Evolutionary conservation across 2,113 vertebrate genomes (phyloP), one percentile per base, ranked within the genome.

Genomic region (Clarias macrocephalus): DNA sequence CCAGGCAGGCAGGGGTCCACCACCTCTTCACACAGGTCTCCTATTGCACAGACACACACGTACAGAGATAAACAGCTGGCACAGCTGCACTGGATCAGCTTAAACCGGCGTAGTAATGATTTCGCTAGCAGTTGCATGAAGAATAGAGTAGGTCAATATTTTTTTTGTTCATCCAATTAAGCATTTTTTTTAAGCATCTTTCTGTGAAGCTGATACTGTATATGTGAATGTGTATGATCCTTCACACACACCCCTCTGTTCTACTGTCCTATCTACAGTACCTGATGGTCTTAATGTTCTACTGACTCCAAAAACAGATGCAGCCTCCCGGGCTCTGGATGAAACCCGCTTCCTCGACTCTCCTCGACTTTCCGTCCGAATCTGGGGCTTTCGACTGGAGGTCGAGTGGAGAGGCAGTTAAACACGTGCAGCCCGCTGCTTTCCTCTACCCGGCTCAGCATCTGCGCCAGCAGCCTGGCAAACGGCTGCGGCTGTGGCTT

Each of bases 21-120:
- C 89, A 98, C 96, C 89, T 99, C 98, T 13, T 99, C 97, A 52
- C 98, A 99, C 60, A 99, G 95, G 81, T 99, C 98, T 89, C 98
- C 98, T 99, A 90, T 57, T 77, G 89, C 48, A 84, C n/a, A 90
- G 48, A 86, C 23, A 80, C 59, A 89, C 65, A 84, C 28, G 80
- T 54, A 82, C 73, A 18, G 33, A 54, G 19, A 68, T 75, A 28
- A 56, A 77, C 57, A 28, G 30, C 33, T 5, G 13, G 30, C 30
- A 42, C 30, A 77, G 60, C 57, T 65, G 62, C 12, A 80, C 63
- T 66, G 28, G 68, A 87, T 59, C 33, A n/a, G 68, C 83, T 85
- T 85, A 83, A 19, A 57, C 80, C 3, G 60, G 0, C n/a, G 30
- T 21, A 63, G 25, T 77, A 56, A 21, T 68, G 9, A 33, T 25